phyloP scores from a whole-genome alignment of 1,140 invertebrate species.

The Drosophila kohkoa region DNA sequence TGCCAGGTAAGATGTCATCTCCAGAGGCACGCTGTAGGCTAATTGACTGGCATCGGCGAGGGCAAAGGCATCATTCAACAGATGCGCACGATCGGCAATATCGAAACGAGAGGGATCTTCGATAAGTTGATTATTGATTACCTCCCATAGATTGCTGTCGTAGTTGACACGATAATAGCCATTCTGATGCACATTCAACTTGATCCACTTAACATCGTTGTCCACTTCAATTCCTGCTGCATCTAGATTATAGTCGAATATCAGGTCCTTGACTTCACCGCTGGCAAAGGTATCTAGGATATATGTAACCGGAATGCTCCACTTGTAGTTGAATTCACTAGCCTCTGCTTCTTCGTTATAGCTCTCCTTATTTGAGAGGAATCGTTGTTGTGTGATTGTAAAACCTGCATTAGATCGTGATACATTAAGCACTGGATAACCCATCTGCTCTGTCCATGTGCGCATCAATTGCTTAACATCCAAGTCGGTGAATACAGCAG shows the following conservation, averaged over 20 bases:
- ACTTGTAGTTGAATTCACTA: conserved; percentile 89
- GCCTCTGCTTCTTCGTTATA: conserved; percentile 85
- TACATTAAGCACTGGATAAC: conserved; percentile 93
- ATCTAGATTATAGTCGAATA: no score
- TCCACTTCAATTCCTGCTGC: no score
- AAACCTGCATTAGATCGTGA: conserved; percentile 84
- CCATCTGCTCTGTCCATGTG: conserved; percentile 97
- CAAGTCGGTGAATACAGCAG: conserved; percentile 57
- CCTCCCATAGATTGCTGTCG: conserved; percentile 88
- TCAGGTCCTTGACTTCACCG: conserved; percentile 54
- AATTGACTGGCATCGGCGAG: conserved; percentile 90
- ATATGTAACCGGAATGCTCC: conserved; percentile 93
- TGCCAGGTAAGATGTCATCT: conserved; percentile 89
- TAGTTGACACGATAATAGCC: conserved; percentile 97
- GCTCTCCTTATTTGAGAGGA: conserved; percentile 88
- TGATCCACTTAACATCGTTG: conserved; percentile 89
- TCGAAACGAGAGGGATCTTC: conserved; percentile 48
- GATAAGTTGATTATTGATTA: conserved; percentile 87
- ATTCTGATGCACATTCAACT: conserved; percentile 93
- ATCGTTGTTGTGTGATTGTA: conserved; percentile 90
- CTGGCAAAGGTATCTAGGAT: conserved; percentile 85
- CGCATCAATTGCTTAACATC: conserved; percentile 92
- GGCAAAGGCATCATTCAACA: conserved; percentile 94
- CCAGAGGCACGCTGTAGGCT: conserved; percentile 88
- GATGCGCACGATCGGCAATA: conserved; percentile 91